phyloP scores from a whole-genome alignment of 2,797 vertebrate species.

The Taenioides sp. region DNA sequence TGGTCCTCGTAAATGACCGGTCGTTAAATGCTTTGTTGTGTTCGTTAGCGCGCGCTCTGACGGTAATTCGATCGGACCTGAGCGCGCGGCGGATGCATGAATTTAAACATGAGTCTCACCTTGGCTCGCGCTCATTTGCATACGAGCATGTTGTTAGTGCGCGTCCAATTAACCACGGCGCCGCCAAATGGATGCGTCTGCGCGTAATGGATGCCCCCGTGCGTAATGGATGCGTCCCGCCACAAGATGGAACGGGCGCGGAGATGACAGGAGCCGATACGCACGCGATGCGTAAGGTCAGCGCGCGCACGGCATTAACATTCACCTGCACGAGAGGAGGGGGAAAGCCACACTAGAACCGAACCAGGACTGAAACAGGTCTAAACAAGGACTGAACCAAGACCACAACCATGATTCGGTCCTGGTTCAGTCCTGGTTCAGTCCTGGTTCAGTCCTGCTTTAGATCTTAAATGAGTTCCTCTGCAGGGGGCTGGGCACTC shows the following conservation, averaged over 20 bases:
- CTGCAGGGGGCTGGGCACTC: too few species aligned
- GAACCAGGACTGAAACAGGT: not conserved
- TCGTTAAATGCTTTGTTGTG: not conserved
- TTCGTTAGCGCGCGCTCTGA: conserved; percentile 11
- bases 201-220: not conserved
- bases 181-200: not conserved
- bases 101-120: conserved; percentile 16
- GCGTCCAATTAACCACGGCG: conserved; percentile 4
- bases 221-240: conserved; percentile 4
- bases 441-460: too few species aligned
- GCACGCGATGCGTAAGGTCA: not conserved
- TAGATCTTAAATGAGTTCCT: too few species aligned
- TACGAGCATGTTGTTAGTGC: conserved; percentile 6
- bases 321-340: not conserved
- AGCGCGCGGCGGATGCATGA: not conserved
- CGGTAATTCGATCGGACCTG: not conserved
- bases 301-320: not conserved
- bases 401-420: too few species aligned
- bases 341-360: not conserved
- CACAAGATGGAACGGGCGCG: conserved; percentile 1
- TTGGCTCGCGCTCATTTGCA: conserved; percentile 11
- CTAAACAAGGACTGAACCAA: too few species aligned
- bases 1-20: too few species aligned
- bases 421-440: too few species aligned
- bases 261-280: conserved; percentile 11